Base-by-base conservation (phyloP, 64 coral and sea anemone species). In the Montipora capricornis region DNA sequence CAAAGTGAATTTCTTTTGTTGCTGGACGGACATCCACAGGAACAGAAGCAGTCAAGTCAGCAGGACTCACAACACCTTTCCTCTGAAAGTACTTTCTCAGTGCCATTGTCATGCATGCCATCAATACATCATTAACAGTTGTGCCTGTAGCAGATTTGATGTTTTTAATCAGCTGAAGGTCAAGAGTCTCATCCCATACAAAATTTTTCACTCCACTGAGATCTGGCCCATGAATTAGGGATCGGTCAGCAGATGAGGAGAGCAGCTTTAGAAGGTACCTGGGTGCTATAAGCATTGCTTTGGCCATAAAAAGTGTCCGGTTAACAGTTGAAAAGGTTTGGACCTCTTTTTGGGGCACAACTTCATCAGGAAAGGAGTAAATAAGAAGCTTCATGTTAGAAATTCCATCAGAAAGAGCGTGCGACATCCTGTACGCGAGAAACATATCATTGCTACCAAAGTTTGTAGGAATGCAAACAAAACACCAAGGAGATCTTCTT, bases 101-200 rank as follows among this genome's bases (percentile, higher is more conserved):
- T 61, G 94, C 95, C 44, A 73, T 88, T 13, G 94, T 76, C 3
- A 99, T 77, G 20, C 94, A 96, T 11, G 97, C 75, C 79, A 96
- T 93, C 29, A 99, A 59, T 8, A 99, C 95, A 78, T 99, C 97
- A 80, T 99, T 99, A 5, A 99, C 89, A 8, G 97, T 99, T 22
- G 97, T 94, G 8, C 84, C 94, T 76, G 97, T 99, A 14, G 59
- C 74, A 59, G 50, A 80, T 55, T 99, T 99, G 11, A 99, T 96
- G 74, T 90, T 44, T 48, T 99, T 99, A 12, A 99, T 80, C 1
- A 96, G 15, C 14, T 94, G 59, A 7, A 99, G 74, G n/a, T 94
- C 91, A 26, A 91, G 80, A 16, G 89, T 88, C 69, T 94, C 52
- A 45, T 92, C 83, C 97, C 95, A 99, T 7, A 58, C 69, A 83